A percentile compares a stretch with the other conserved stretches of the same genome.
phyloP scores from a whole-genome alignment of 2,888 invertebrate species.

The Rhingia campestris region DNA sequence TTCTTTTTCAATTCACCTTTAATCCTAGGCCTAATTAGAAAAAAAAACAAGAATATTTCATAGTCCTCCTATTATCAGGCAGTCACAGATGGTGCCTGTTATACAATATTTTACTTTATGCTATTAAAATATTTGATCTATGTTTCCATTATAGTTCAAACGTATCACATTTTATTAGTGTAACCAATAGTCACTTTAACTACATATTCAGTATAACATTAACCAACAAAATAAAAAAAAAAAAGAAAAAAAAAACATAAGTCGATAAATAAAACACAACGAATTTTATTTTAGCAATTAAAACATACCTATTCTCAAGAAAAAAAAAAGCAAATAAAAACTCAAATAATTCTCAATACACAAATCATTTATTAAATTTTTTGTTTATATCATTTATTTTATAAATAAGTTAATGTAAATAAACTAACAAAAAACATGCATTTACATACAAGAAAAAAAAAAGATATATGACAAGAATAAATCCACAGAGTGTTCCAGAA shows the following conservation, averaged over 20 bases:
- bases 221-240: constrained; percentile 9
- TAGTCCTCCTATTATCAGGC: constrained; percentile 53
- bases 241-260: constrained; percentile 12
- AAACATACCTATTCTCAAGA: constrained; percentile 16
- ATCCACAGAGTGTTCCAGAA: constrained; percentile 64
- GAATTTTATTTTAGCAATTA: constrained; percentile 66
- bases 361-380: constrained; percentile 17
- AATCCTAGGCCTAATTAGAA: neutral
- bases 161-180: constrained; percentile 24
- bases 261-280: constrained; percentile 56
- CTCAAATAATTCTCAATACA: neutral
- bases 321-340: neutral
- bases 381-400: neutral
- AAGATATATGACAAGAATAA: constrained; percentile 22
- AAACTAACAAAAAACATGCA: constrained; percentile 13
- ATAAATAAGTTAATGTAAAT: constrained; percentile 3
- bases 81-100: constrained; percentile 68
- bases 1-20: neutral
- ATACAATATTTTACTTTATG: constrained; percentile 56
- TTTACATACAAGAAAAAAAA: constrained; percentile 40
- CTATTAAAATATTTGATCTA: constrained; percentile 52
- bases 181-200: constrained; percentile 28
- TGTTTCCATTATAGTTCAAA: constrained; percentile 59
- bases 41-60: neutral
- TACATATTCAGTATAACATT: constrained; percentile 35